Base-by-base conservation (phyloP, 2,888 invertebrate species). In the Drosophila nr. perissopoda region DNA sequence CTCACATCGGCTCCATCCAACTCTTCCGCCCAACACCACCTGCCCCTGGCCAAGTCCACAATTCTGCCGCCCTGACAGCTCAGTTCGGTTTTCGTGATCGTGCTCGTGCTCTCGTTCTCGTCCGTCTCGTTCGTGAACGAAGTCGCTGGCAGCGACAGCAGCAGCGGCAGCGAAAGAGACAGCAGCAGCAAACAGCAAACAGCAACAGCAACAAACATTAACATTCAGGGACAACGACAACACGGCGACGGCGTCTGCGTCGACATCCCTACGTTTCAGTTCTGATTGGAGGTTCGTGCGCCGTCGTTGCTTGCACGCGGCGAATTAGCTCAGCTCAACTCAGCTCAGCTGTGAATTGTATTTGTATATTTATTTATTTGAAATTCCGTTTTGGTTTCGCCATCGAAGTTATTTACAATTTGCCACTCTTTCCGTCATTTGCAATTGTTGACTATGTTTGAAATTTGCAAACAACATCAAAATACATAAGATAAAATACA, bases 221-320 rank as follows among this genome's bases (percentile, higher is more conserved):
- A 83, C 72, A 85, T 85, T 87, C 84, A 84, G 88, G 84, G 88
- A 85, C 84, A 86, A 88, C 82, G 79, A 76, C 80, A 81, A 81
- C 83, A 81, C 79, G 83, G 86, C 88, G 78, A 77, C 82, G 69
- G 77, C 78, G 85, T 81, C 88, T 82, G 79, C 81, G 87, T 82
- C 84, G 76, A 84, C 84, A 91, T 91, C 91, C 91, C 91, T 91
- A 88, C 88, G 88, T 83, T 90, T 91, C 89, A 92, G 92, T 92
- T 91, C 90, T 89, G 89, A 86, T 92, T 91, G 86, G 91, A 91
- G 91, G 83, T 91, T 89, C 91, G 91, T 91, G 82, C 91, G 90
- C 90, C 90, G 88, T 82, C 83, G 86, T 90, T 91, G 89, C 74
- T 81, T 80, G 76, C 74, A 81, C 89, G 84, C 87, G 91, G 81